Evolutionary conservation across 2,888 invertebrate genomes (phyloP), one percentile per base, ranked within the genome.

Genomic region (Salpingus planirostris): DNA sequence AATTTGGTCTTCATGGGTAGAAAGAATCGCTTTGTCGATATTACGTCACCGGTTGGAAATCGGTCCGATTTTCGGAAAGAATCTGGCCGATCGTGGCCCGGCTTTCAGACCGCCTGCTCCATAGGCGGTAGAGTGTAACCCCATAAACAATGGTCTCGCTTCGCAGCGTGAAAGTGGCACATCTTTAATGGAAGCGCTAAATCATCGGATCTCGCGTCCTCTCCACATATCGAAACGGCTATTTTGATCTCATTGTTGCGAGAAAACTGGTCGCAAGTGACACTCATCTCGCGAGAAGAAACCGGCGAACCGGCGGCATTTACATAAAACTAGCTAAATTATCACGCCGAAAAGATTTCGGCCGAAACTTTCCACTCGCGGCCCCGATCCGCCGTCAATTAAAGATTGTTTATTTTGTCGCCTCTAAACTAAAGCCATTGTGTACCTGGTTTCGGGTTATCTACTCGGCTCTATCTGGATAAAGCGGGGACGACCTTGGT

Each of bases 401-500:
- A 18, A 18, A 5, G 5, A 6, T 18, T 18, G 18, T 18, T 18
- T 18, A 18, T 18, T 18, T n/a, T 18, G 18, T 18, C 18, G 18
- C n/a, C n/a, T n/a, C n/a, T n/a, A n/a, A n/a, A n/a, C n/a, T n/a
- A n/a, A n/a, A n/a, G n/a, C n/a, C n/a, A n/a, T n/a, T n/a, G n/a
- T n/a, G n/a, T n/a, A n/a, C n/a, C n/a, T n/a, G n/a, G n/a, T n/a
- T n/a, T n/a, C n/a, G n/a, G n/a, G n/a, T n/a, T n/a, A n/a, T n/a
- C n/a, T n/a, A n/a, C n/a, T n/a, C n/a, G n/a, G n/a, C n/a, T n/a
- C n/a, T n/a, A n/a, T n/a, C n/a, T n/a, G n/a, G n/a, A n/a, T n/a
- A n/a, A n/a, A n/a, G n/a, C n/a, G n/a, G n/a, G 18, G 18, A 18
- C 44, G 44, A 39, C 44, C 44, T 45, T 45, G 44, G 37, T 32